A percentile compares a stretch with the other conserved stretches of the same genome.
Conservation (phyloP, 2,113 vertebrate species). For the Channa argus region DNA sequence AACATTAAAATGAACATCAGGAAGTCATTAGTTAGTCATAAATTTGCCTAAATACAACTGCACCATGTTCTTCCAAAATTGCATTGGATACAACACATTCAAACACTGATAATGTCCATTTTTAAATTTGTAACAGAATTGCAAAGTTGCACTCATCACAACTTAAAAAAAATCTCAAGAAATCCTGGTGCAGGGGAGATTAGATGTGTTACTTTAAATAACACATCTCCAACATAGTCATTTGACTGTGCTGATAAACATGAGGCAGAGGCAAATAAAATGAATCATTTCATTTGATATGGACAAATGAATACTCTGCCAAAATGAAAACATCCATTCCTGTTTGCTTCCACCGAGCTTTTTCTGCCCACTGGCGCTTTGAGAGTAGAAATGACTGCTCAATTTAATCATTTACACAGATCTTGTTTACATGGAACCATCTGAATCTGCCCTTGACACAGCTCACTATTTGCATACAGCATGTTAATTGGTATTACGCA, state of each 20-base stretch:
- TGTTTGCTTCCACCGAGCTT: conserved; percentile 19
- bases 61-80: too few relatives aligned
- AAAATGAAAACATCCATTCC: conserved; percentile 32
- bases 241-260: conserved; percentile 31
- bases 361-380: conserved; percentile 31
- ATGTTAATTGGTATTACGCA: conserved; percentile 43
- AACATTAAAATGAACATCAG: too few relatives aligned
- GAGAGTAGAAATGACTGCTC: conserved; percentile 18
- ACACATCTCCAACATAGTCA: conserved; percentile 1
- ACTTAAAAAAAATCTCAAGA: not conserved
- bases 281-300: conserved; percentile 52
- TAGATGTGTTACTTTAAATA: conserved; percentile 26
- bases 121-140: not conserved
- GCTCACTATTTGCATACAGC: conserved; percentile 15
- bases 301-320: conserved; percentile 28
- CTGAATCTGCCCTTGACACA: conserved; percentile 18
- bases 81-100: too few relatives aligned
- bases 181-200: conserved; percentile 4
- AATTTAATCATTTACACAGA: conserved; percentile 48
- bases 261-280: conserved; percentile 29
- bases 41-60: too few relatives aligned
- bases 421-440: conserved; percentile 44
- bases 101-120: not conserved
- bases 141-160: not conserved
- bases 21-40: too few relatives aligned